These are phyloP conservation scores for Polyploca ridens DNA, from an alignment of 2,888 invertebrate species.

Conservation along the genomic window DNA sequence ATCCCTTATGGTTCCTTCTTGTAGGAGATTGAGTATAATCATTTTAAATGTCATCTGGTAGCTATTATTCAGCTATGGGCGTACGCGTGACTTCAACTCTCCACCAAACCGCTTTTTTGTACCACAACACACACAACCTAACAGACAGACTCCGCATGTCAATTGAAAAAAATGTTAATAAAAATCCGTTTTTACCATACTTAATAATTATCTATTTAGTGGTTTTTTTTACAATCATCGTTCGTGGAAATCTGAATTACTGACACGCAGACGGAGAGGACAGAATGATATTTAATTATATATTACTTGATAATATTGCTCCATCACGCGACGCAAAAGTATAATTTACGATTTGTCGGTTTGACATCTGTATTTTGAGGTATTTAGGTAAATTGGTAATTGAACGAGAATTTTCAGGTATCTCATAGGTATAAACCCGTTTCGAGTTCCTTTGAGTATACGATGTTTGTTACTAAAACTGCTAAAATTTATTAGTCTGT, in stretches of 20 bases:
- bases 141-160: not conserved
- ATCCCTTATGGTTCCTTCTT: too few relatives aligned
- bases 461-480: too few relatives aligned
- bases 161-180: not conserved
- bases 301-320: not conserved
- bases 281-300: constrained; percentile 23
- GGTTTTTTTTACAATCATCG: constrained; percentile 6
- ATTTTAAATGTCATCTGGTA: too few relatives aligned
- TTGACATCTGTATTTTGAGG: constrained; percentile 3
- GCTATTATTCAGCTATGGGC: too few relatives aligned
- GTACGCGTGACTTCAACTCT: too few relatives aligned
- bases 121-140: not conserved
- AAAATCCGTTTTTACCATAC: not conserved
- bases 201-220: constrained; percentile 15
- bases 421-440: too few relatives aligned
- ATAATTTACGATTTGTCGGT: not conserved
- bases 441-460: too few relatives aligned
- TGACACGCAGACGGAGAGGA: constrained; percentile 23
- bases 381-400: too few relatives aligned
- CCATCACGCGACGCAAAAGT: not conserved
- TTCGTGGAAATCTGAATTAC: constrained; percentile 23
- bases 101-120: too few relatives aligned
- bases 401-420: not conserved
- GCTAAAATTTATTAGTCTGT: too few relatives aligned
- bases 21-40: too few relatives aligned